Conservation (phyloP, 2,113 vertebrate species). For the Picathartes gymnocephalus region DNA sequence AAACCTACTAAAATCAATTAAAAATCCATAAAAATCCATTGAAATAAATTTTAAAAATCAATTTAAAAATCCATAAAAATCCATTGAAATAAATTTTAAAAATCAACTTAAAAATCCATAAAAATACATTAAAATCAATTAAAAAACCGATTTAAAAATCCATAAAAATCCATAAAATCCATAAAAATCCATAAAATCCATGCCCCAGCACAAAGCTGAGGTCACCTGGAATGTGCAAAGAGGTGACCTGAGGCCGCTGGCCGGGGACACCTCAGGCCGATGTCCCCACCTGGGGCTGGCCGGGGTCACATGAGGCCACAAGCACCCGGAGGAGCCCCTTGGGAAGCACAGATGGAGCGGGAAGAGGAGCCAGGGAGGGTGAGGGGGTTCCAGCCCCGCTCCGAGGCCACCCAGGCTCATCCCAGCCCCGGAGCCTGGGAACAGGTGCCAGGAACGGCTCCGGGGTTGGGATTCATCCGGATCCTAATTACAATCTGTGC, state of each 20-base stretch:
- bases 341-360: neutral
- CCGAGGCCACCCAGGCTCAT: neutral
- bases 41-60: neutral
- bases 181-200: neutral
- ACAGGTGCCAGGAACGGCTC: neutral
- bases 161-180: too few species aligned
- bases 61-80: neutral
- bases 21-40: neutral
- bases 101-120: neutral
- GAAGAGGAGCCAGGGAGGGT: neutral
- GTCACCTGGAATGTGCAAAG: accelerated
- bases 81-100: neutral
- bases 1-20: neutral
- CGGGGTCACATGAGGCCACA: neutral
- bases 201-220: neutral
- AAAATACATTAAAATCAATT: neutral
- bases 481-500: constrained; percentile 43
- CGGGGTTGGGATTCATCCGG: neutral
- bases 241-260: neutral
- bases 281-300: neutral
- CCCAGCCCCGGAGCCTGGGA: neutral
- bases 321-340: neutral
- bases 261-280: neutral
- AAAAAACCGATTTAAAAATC: too few species aligned
- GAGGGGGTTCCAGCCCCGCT: neutral